Evolutionary conservation across 2,113 vertebrate species (phyloP).

Genomic region (Campylomormyrus numenius): DNA sequence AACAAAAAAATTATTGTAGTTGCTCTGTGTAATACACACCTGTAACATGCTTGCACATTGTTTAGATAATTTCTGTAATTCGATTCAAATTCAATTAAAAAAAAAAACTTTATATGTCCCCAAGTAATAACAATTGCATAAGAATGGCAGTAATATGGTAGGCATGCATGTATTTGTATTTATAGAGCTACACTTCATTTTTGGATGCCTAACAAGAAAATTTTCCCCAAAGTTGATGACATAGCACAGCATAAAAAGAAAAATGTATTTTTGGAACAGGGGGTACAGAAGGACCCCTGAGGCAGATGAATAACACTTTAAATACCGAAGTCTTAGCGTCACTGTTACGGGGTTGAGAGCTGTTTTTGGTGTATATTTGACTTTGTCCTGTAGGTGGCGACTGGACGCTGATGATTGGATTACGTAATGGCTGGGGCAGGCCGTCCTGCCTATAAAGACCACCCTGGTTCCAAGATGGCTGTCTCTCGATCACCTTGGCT

Average conservation of each 20-base stretch:
- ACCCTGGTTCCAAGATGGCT: too few relatives aligned
- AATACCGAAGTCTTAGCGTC: neutral
- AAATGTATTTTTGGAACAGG: neutral
- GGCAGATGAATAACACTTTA: neutral
- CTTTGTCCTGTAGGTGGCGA: too few relatives aligned
- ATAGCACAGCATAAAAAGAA: neutral
- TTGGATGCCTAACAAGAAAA: neutral
- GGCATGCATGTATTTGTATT: neutral
- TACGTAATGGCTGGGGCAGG: too few relatives aligned
- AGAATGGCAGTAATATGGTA: neutral
- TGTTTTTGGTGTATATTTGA: too few relatives aligned
- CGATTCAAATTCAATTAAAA: too few relatives aligned
- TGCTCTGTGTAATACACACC: neutral
- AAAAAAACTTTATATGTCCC: too few relatives aligned
- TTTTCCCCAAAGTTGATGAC: neutral
- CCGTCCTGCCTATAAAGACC: too few relatives aligned
- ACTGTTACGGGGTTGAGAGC: too few relatives aligned
- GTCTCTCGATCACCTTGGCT: too few relatives aligned
- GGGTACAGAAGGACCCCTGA: neutral
- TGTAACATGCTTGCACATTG: neutral
- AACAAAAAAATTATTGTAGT: neutral
- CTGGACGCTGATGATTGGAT: too few relatives aligned
- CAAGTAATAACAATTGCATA: neutral
- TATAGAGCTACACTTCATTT: neutral
- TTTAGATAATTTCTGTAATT: neutral